Base-by-base conservation (phyloP, 2,888 invertebrate species). In the Geophilus truncorum region DNA sequence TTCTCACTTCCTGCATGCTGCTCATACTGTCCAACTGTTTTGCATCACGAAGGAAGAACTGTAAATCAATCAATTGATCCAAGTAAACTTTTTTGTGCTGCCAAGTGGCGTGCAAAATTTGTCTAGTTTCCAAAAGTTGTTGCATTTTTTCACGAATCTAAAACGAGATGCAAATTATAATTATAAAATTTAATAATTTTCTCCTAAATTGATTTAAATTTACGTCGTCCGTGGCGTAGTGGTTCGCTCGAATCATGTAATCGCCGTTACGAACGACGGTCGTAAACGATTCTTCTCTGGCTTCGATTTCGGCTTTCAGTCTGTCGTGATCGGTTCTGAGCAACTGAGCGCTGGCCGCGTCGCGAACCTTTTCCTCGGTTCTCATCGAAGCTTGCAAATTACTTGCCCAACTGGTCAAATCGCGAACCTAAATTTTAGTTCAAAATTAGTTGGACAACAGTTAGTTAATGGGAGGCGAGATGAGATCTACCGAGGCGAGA, bases 11-110 rank as follows among this genome's bases (percentile, higher is more conserved):
- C 88, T 98, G 97, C 0, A 94, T 91, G 15, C 92, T 92, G 82
- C 96, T 94, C 15, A 94, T 90, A 83, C 95, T 94, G 86, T 97
- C 94, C 82, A 98, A 91, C 87, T 95, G 94, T 85, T 95, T 95
- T 15, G 96, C 95, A 88, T 98, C 98, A 1, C 97, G 90, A 82
- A 96, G 88, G 91, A 98, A 98, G 87, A 95, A 94, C 88, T 97
- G 97, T 85, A 97, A 90, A 87, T 97, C 96, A 82, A 95, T 94
- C 82, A 96, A 90, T 87, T 97, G 96, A 86, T 96, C 95, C 62
- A 96, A 88, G 85, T 94, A 93, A 78, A 95, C 92, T 86, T 95
- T 95, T 84, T 96, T 93, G 80, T 93, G 91, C 83, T 94, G 94
- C 96, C 97, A 97, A 0, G 94, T 93, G 0, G 91, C 91, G 85